phyloP scores from a whole-genome alignment of 2,888 invertebrate species.

The Linnaemya vulpina region DNA sequence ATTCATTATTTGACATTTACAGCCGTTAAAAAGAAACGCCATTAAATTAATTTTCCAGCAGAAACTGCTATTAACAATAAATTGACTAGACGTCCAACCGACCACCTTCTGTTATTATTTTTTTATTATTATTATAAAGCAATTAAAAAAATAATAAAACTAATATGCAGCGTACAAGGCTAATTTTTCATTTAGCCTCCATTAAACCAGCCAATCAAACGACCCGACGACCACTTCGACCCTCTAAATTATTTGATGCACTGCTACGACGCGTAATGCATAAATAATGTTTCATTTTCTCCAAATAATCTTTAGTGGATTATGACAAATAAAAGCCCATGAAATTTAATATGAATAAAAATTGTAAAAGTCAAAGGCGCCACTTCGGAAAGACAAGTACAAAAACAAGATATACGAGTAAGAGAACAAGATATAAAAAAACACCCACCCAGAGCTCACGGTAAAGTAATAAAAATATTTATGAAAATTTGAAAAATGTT shows the following conservation, averaged over 20 bases:
- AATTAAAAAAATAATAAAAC: constrained; percentile 46
- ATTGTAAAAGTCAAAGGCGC: constrained; percentile 69
- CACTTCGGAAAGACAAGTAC: constrained; percentile 17
- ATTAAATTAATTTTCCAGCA: background rate
- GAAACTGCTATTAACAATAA: background rate
- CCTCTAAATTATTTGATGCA: constrained; percentile 39
- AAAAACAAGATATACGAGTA: constrained; percentile 3
- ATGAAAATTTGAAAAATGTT: constrained; percentile 57
- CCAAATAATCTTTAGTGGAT: constrained; percentile 53
- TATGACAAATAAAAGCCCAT: constrained; percentile 61
- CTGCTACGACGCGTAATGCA: constrained; percentile 59
- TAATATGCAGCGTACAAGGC: constrained; percentile 45
- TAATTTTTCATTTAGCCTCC: constrained; percentile 43
- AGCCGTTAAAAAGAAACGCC: background rate
- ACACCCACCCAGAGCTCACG: constrained; percentile 65
- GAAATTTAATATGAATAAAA: constrained; percentile 58
- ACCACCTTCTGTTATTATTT: background rate
- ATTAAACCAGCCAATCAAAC: constrained; percentile 28
- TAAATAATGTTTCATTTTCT: constrained; percentile 56
- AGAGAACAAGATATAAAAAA: constrained; percentile 38
- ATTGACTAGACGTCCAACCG: background rate
- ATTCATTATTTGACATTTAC: constrained; percentile 7
- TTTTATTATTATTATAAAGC: background rate
- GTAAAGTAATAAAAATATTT: constrained; percentile 57
- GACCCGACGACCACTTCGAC: background rate